Evolutionary conservation across 2,888 invertebrate species (phyloP), one percentile per base, ranked within the genome.

Genomic region (Gastrophysa polygoni): DNA sequence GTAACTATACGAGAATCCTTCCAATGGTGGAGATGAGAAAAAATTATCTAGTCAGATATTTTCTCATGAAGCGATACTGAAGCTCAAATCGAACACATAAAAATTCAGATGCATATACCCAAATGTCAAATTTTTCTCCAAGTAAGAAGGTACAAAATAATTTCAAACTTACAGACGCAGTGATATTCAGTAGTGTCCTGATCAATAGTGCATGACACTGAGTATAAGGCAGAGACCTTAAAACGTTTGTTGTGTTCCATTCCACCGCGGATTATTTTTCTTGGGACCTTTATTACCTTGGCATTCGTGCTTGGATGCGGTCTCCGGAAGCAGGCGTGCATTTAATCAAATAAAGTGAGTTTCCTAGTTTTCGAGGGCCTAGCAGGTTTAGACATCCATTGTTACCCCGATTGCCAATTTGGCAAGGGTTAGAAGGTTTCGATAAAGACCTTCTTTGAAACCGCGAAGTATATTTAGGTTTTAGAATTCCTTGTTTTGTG

Each of bases 291-390:
- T 66, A 66, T 66, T 59, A 62, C 63, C 68, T 57, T 64, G 59
- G 65, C 63, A 61, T 66, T 67, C 67, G 49, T 58, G 57, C 54
- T 28, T 59, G 68, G 67, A 69, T 69, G 70, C 69, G 68, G 65
- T 61, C 58, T 44, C 63, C 51, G 63, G 38, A 67, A 64, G 62
- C 64, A 59, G 61, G 54, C 57, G 29, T 61, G 54, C 61, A 61
- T 72, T 73, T 73, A 74, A 73, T 74, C 73, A 74, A 74, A 72
- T 72, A 69, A 73, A 73, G 74, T 71, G 71, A 66, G 62, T 74
- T 74, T 73, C 68, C 72, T 68, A 67, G 73, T 73, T 72, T 70
- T 68, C 60, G 65, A 60, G 67, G 65, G 63, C 49, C 57, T 52
- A 46, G 55, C 34, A 28, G 58, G 51, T 63, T 66, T 61, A 57